phyloP scores from a whole-genome alignment of 2,113 vertebrate species.

The Zosterops borbonicus region DNA sequence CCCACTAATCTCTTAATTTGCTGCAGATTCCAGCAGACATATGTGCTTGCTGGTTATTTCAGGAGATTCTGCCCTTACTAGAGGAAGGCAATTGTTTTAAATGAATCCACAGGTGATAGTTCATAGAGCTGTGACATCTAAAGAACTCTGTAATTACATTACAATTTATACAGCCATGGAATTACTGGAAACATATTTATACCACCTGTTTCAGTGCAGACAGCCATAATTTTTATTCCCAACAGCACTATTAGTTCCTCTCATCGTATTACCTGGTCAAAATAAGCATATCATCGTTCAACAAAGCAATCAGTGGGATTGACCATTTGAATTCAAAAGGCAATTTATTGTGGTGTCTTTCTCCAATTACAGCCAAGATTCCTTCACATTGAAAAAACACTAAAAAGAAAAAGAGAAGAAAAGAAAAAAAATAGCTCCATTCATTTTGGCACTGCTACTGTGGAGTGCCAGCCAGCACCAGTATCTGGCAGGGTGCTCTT shows the following conservation, averaged over 20 bases:
- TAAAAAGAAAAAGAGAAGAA: neutral
- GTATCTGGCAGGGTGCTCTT: neutral
- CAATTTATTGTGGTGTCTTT: neutral
- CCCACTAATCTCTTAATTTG: neutral
- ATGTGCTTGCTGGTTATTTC: neutral
- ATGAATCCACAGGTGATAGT: neutral
- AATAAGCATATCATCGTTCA: neutral
- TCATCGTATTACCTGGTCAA: neutral
- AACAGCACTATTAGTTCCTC: neutral
- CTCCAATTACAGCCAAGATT: neutral
- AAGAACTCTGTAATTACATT: slow-evolving; percentile 4
- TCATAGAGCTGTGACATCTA: slow-evolving; percentile 1
- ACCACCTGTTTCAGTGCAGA: slow-evolving; percentile 12
- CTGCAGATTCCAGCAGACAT: neutral
- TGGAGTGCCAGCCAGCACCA: neutral
- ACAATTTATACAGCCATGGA: neutral
- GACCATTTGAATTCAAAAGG: neutral
- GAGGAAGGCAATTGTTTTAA: neutral
- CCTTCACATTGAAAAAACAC: neutral
- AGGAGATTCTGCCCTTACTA: neutral
- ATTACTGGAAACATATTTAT: slow-evolving; percentile 51
- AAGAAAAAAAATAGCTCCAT: neutral
- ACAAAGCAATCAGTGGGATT: neutral
- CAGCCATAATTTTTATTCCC: neutral
- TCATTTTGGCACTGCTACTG: neutral